These are phyloP conservation scores for Scrobipalpa costella DNA, from an alignment of 2,888 invertebrate species.

Conservation along the genomic window DNA sequence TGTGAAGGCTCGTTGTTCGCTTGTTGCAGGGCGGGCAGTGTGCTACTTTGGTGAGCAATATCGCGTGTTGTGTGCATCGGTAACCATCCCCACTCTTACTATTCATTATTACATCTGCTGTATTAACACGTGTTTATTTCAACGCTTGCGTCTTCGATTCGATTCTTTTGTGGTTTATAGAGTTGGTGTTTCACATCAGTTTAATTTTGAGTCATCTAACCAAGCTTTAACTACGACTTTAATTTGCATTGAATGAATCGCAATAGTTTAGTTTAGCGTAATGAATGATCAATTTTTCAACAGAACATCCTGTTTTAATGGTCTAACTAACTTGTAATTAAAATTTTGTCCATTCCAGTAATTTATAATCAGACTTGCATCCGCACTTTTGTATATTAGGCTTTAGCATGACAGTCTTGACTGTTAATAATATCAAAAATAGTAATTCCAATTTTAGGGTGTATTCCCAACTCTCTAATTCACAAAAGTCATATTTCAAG, in stretches of 20 bases:
- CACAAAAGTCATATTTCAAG: not conserved
- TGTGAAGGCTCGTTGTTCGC: constrained; percentile 46
- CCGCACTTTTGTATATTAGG: not conserved
- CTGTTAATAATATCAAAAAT: too few species aligned
- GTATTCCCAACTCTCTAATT: not conserved
- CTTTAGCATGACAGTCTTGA: too few species aligned
- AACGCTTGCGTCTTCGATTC: constrained; percentile 62
- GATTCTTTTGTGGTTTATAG: constrained; percentile 30
- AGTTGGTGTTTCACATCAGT: not conserved
- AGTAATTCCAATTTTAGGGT: too few species aligned
- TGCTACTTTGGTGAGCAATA: constrained; percentile 97
- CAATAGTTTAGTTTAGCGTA: too few species aligned
- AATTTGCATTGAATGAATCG: not conserved
- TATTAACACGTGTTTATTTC: constrained; percentile 69
- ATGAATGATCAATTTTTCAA: too few species aligned
- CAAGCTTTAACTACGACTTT: not conserved
- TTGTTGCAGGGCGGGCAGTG: constrained; percentile 93
- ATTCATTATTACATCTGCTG: constrained; percentile 77
- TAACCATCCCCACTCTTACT: constrained; percentile 91
- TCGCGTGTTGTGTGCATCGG: constrained; percentile 97
- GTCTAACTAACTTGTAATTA: too few species aligned
- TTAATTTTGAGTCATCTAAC: too few species aligned
- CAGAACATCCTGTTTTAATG: too few species aligned
- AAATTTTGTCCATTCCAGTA: too few species aligned
- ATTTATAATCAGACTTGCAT: not conserved